Evolutionary conservation across 2,888 invertebrate genomes (phyloP).

Genomic region (Orthonychiurus folsomi): DNA sequence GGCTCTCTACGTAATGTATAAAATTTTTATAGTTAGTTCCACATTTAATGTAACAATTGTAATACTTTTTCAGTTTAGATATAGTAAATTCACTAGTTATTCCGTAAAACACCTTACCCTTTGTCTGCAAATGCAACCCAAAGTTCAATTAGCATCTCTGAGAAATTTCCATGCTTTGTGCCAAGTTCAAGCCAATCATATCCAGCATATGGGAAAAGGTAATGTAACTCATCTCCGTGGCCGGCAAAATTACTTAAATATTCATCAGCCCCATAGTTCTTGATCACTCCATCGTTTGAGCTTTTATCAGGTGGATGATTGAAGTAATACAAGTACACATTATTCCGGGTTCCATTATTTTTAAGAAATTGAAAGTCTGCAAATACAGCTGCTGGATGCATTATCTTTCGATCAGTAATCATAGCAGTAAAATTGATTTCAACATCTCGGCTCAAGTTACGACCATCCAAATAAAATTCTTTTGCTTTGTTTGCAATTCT

Average conservation of each 20-base stretch:
- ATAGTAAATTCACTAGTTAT: no score
- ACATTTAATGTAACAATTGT: no score
- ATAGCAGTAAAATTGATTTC: conserved; percentile 5
- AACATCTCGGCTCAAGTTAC: conserved; percentile 5
- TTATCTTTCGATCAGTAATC: conserved; percentile 6
- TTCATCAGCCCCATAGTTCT: not conserved
- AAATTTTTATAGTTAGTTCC: no score
- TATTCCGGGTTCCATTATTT: not conserved
- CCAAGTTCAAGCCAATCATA: not conserved
- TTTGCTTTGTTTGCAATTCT: not conserved
- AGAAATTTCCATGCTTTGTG: not conserved
- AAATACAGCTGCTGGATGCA: not conserved
- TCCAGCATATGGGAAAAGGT: not conserved
- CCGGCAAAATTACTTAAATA: not conserved
- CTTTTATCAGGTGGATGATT: not conserved
- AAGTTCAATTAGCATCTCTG: not conserved
- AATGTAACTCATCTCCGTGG: conserved; percentile 9
- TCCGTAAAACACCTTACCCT: no score
- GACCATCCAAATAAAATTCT: conserved; percentile 8
- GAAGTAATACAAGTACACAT: conserved; percentile 12
- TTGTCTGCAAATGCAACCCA: conserved; percentile 8
- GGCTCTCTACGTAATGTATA: not conserved
- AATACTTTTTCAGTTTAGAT: no score
- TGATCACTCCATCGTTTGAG: not conserved
- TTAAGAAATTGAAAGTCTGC: not conserved